phyloP scores from a whole-genome alignment of 2,113 vertebrate genomes.

The Candoia aspera region DNA sequence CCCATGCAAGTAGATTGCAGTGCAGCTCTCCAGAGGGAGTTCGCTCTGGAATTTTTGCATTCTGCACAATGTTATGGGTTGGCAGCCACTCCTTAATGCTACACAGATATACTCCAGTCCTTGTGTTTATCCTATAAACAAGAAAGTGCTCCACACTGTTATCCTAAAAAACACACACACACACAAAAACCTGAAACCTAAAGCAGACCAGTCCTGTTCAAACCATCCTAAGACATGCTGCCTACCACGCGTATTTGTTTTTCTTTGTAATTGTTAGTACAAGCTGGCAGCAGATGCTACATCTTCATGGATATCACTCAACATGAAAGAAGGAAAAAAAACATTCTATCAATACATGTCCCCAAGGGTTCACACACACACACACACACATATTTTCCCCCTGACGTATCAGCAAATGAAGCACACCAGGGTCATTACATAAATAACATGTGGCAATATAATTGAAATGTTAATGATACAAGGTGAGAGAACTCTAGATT shows the following conservation, averaged over 20 bases:
- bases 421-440: not conserved
- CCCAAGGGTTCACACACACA: too few relatives aligned
- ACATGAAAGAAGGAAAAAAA: constrained; percentile 58
- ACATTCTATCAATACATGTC: constrained; percentile 40
- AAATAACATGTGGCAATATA: not conserved
- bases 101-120: constrained; percentile 64
- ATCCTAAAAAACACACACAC: constrained; percentile 71
- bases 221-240: constrained; percentile 72
- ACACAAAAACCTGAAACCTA: constrained; percentile 55
- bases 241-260: constrained; percentile 70
- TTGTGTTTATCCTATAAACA: constrained; percentile 81
- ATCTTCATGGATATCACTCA: constrained; percentile 62
- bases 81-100: constrained; percentile 58
- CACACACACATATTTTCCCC: too few relatives aligned
- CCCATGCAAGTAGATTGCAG: constrained; percentile 42
- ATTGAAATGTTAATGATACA: not conserved
- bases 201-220: constrained; percentile 78
- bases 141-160: constrained; percentile 70
- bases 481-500: not conserved
- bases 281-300: constrained; percentile 67
- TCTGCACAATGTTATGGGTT: constrained; percentile 73
- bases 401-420: not conserved
- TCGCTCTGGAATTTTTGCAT: constrained; percentile 55
- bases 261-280: constrained; percentile 75
- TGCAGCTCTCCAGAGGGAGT: constrained; percentile 33